Evolutionary conservation across 2,888 invertebrate genomes (phyloP).

Genomic region (Drosophila fungiperda): DNA sequence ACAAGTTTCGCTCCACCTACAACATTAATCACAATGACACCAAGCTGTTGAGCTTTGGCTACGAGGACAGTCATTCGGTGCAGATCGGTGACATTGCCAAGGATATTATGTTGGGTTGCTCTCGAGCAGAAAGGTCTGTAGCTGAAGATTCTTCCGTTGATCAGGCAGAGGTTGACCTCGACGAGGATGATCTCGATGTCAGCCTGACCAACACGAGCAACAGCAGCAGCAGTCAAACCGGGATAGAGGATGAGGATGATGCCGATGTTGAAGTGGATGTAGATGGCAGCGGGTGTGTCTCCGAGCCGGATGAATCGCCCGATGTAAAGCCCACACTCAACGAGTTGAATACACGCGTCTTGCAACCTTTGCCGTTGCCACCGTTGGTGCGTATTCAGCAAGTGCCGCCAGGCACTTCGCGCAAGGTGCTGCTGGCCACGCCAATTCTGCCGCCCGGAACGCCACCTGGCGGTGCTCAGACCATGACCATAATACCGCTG

Average conservation of each 20-base stretch:
- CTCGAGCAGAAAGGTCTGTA: constrained; percentile 27
- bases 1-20: constrained; percentile 81
- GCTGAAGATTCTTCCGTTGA: constrained; percentile 18
- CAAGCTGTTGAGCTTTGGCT: constrained; percentile 76
- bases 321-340: constrained; percentile 63
- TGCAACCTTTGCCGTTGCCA: constrained; percentile 53
- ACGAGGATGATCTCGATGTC: constrained; percentile 32
- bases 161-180: constrained; percentile 23
- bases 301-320: constrained; percentile 24
- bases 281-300: constrained; percentile 38
- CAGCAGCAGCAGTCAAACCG: constrained; percentile 48
- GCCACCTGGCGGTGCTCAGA: constrained; percentile 59
- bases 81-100: constrained; percentile 83
- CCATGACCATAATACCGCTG: constrained; percentile 82
- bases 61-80: constrained; percentile 81
- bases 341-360: constrained; percentile 48
- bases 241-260: constrained; percentile 52
- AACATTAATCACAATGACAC: constrained; percentile 78
- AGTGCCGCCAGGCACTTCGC: constrained; percentile 65
- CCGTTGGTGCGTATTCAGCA: constrained; percentile 59
- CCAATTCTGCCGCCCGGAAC: constrained; percentile 71
- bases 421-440: constrained; percentile 81
- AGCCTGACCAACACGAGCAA: constrained; percentile 42
- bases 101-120: constrained; percentile 75
- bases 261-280: constrained; percentile 54